These are phyloP conservation scores for Andrena hattorfiana DNA, from an alignment of 2,888 invertebrate genomes.

Conservation along the genomic window DNA sequence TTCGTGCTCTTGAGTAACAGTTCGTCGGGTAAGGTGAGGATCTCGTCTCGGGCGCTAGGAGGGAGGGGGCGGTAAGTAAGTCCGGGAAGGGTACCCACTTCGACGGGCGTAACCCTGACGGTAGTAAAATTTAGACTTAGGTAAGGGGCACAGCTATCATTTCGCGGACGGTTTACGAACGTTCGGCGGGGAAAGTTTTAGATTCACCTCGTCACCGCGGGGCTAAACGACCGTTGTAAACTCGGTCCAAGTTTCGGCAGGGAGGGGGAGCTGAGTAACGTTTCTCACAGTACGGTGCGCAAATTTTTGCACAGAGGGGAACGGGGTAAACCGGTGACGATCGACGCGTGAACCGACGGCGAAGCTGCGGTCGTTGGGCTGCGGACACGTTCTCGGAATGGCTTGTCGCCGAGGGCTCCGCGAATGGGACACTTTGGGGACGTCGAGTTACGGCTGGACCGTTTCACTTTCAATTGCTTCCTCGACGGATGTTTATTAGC, in stretches of 20 bases:
- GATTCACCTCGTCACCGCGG: conserved; percentile 48
- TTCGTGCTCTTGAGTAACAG: conserved; percentile 64
- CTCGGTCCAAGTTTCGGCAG: conserved; percentile 35
- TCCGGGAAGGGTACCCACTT: conserved; percentile 25
- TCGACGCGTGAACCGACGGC: not conserved
- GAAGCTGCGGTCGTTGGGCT: not conserved
- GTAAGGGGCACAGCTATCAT: conserved; percentile 29
- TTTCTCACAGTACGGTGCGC: conserved; percentile 21
- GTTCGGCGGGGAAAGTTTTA: conserved; percentile 57
- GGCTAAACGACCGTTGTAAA: conserved; percentile 42
- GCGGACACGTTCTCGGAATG: not conserved
- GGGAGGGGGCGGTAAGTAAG: not conserved
- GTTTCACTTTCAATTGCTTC: not conserved
- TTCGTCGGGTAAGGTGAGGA: conserved; percentile 52
- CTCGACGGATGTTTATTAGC: not conserved
- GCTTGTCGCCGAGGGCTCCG: not conserved
- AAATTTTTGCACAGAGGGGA: conserved; percentile 33
- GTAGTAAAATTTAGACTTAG: conserved; percentile 59
- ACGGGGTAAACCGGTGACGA: conserved; percentile 7
- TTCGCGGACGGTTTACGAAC: conserved; percentile 41
- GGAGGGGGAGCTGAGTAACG: conserved; percentile 5
- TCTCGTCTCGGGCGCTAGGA: conserved; percentile 12
- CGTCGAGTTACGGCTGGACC: not conserved
- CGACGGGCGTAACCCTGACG: conserved; percentile 38
- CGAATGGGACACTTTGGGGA: not conserved